Conservation (phyloP, 2,888 invertebrate species). For the Macrosoma leucophasiata region DNA sequence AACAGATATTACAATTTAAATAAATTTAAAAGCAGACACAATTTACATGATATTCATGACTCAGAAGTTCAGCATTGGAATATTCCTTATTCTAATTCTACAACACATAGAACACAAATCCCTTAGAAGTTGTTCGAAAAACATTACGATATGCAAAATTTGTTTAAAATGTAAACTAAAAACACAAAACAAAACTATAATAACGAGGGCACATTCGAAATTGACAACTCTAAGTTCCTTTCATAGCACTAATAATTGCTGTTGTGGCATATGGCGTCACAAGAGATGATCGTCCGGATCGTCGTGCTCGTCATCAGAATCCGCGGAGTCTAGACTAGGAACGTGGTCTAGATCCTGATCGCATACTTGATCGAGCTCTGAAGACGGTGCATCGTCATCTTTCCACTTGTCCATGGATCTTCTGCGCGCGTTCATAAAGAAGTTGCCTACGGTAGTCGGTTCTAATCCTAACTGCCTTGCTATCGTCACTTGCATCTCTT, state of each 20-base stretch:
- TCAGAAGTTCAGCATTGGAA: too few relatives aligned
- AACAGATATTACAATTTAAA: too few relatives aligned
- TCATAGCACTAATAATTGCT: slow-evolving; percentile 69
- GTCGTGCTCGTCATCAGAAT: slow-evolving; percentile 65
- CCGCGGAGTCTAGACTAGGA: slow-evolving; percentile 59
- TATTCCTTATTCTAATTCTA: too few relatives aligned
- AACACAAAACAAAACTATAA: too few relatives aligned
- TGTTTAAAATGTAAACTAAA: too few relatives aligned
- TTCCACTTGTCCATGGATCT: slow-evolving; percentile 99
- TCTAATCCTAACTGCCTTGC: slow-evolving; percentile 97
- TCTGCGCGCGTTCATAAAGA: slow-evolving; percentile 99
- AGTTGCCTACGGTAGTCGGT: slow-evolving; percentile 98
- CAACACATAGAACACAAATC: too few relatives aligned
- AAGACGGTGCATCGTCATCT: slow-evolving; percentile 88
- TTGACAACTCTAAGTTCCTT: slow-evolving; percentile 42
- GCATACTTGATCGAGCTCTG: slow-evolving; percentile 68
- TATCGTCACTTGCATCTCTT: slow-evolving; percentile 99
- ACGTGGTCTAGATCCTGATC: slow-evolving; percentile 71
- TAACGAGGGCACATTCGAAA: slow-evolving; percentile 4
- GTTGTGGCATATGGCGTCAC: slow-evolving; percentile 67
- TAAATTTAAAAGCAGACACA: too few relatives aligned
- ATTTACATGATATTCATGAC: too few relatives aligned
- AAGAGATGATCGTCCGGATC: slow-evolving; percentile 68
- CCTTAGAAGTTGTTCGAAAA: too few relatives aligned
- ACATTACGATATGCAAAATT: too few relatives aligned